Evolutionary conservation across 1,140 invertebrate species (phyloP).

Genomic region (Pseudomyrmex sp.): DNA sequence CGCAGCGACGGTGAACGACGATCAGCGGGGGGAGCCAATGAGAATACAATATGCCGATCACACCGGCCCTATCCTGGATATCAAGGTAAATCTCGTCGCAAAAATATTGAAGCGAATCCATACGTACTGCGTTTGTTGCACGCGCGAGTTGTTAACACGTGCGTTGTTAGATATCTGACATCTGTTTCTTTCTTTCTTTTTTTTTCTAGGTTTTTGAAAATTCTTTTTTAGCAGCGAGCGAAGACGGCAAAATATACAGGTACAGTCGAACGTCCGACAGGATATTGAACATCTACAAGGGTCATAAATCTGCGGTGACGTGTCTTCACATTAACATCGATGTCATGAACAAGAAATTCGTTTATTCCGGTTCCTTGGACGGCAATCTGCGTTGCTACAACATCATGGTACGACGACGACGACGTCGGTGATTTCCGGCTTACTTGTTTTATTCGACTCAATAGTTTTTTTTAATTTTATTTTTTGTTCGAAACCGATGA

Average conservation of each 20-base stretch:
- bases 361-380: constrained; percentile 88
- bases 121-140: no score
- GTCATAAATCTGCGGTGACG: constrained; percentile 86
- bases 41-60: constrained; percentile 79
- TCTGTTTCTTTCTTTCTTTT: constrained; percentile 62
- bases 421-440: not conserved
- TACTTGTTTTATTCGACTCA: no score
- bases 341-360: constrained; percentile 82
- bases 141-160: no score
- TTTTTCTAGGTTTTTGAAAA: constrained; percentile 82
- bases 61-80: constrained; percentile 84
- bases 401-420: constrained; percentile 83
- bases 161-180: not conserved
- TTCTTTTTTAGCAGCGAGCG: constrained; percentile 84
- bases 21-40: constrained; percentile 61
- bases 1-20: not conserved
- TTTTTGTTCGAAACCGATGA: no score
- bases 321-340: constrained; percentile 84
- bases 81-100: constrained; percentile 80
- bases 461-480: no score
- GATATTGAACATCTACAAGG: constrained; percentile 83
- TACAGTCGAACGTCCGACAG: constrained; percentile 81
- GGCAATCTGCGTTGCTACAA: constrained; percentile 87
- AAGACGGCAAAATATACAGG: constrained; percentile 83
- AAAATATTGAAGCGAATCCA: not conserved